Evolutionary conservation across 2,797 vertebrate species (phyloP), one percentile per base, ranked within the genome.

Genomic region (Pipistrellus pygmaeus): DNA sequence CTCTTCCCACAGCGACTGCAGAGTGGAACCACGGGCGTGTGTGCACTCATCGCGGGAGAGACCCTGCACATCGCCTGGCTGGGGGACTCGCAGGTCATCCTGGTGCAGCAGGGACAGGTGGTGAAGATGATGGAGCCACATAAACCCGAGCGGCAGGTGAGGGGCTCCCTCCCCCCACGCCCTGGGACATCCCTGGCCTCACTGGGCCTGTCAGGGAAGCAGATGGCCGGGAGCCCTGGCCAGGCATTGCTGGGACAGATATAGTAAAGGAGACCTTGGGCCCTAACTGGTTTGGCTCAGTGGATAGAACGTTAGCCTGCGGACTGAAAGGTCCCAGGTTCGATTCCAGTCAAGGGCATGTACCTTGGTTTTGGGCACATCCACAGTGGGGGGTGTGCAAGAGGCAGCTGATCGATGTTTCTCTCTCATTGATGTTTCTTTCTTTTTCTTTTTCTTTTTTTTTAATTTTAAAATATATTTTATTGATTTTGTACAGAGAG

Each of bases 71-170:
- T 99, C 21, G 98, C 99, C 17, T 99, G 99, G 99, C 98, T 99
- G 0, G 99, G 99, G 35, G 99, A 99, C 98, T 99, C 99, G 0
- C 99, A 99, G 97, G 99, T 98, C 44, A 96, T 99, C 95, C 98
- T 99, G 94, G 99, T 99, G 95, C 98, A 98, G 90, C 97, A 98
- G 57, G 99, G 99, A 32, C 98, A 98, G 80, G 98, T 97, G 4
- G 97, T 99, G 60, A 98, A 98, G 0, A 98, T 99, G 64, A 99
- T 99, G 99, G 99, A 99, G 41, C 99, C 99, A 12, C 99, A 99
- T 97, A 99, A 99, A 95, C 99, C 99, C 1, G 99, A 99, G 89
- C 98, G 99, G 98, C 99, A 99, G 98, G 99, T 99, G 96, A 93
- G 97, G 44, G 38, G 8, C 18, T 27, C 9, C 18, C 10, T 75